Evolutionary conservation across 1,140 invertebrate species (phyloP).

Genomic region (Cepaea nemoralis): DNA sequence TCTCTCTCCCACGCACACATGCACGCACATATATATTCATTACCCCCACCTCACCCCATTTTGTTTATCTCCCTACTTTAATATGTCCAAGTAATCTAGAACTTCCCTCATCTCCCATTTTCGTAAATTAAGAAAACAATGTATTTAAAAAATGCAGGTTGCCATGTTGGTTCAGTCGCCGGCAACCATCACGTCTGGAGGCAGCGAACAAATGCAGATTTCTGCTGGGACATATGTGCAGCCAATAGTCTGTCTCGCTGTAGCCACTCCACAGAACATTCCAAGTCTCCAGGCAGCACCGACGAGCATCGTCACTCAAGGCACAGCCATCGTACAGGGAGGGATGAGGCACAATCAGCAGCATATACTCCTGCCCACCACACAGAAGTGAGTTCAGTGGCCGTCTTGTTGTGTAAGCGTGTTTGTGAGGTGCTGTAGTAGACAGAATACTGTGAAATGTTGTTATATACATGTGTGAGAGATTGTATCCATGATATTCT

Average conservation of each 20-base stretch:
- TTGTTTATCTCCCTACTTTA: too few relatives aligned
- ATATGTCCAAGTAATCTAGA: too few relatives aligned
- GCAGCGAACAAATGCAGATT: slow-evolving; percentile 39
- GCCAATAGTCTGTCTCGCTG: slow-evolving; percentile 45
- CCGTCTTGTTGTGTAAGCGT: too few relatives aligned
- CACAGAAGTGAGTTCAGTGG: slow-evolving; percentile 54
- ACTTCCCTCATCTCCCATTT: too few relatives aligned
- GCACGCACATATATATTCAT: too few relatives aligned
- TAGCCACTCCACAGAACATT: slow-evolving; percentile 42
- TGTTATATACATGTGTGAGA: too few relatives aligned
- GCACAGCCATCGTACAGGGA: slow-evolving; percentile 40
- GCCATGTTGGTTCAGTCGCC: slow-evolving; percentile 26
- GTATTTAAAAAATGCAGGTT: slow-evolving; percentile 5
- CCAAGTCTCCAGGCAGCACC: slow-evolving; percentile 32
- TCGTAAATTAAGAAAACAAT: too few relatives aligned
- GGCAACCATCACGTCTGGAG: slow-evolving; percentile 16
- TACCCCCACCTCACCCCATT: too few relatives aligned
- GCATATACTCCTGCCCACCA: slow-evolving; percentile 57
- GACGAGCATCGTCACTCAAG: slow-evolving; percentile 29
- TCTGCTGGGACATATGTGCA: slow-evolving; percentile 42
- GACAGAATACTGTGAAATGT: too few relatives aligned
- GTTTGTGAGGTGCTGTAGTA: too few relatives aligned
- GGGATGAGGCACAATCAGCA: slow-evolving; percentile 44
- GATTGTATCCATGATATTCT: too few relatives aligned
- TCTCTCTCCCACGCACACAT: too few relatives aligned